phyloP scores from a whole-genome alignment of 2,888 invertebrate species.

The Drosophila maculinotata region DNA sequence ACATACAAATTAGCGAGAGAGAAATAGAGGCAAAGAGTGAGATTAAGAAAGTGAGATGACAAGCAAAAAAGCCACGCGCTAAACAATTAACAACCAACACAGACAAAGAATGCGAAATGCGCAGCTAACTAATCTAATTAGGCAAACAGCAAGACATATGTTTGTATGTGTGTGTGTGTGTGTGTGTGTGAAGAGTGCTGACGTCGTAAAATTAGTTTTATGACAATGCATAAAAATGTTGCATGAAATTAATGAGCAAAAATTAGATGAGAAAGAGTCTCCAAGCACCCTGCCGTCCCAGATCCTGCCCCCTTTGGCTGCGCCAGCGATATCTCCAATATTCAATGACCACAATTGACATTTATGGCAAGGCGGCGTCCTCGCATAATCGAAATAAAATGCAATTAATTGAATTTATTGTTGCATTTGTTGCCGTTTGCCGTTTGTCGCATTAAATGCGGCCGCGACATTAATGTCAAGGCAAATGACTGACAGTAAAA shows the following conservation, averaged over 20 bases:
- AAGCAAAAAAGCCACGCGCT: conserved; percentile 29
- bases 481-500: conserved; percentile 41
- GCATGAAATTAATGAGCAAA: conserved; percentile 78
- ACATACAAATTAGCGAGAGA: too few species aligned
- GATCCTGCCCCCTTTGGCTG: too few species aligned
- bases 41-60: conserved; percentile 11
- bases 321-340: conserved; percentile 46
- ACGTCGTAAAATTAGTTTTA: conserved; percentile 77
- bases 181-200: conserved; percentile 18
- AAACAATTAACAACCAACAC: conserved; percentile 35
- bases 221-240: conserved; percentile 81
- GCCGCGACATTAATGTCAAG: conserved; percentile 55
- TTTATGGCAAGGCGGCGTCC: conserved; percentile 47
- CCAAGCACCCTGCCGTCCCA: background rate
- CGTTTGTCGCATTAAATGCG: conserved; percentile 34
- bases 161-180: conserved; percentile 1
- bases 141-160: conserved; percentile 51
- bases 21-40: background rate
- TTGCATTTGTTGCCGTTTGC: conserved; percentile 63
- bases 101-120: conserved; percentile 52
- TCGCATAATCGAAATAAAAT: conserved; percentile 75
- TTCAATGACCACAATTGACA: conserved; percentile 70
- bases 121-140: conserved; percentile 78
- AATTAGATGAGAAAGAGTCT: conserved; percentile 63
- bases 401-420: conserved; percentile 81